Percentiles rank a stretch among this genome's conserved stretches.
Evolutionary conservation across 2,888 invertebrate genomes (phyloP).

Genomic region (Rhagophthalmus giganteus): DNA sequence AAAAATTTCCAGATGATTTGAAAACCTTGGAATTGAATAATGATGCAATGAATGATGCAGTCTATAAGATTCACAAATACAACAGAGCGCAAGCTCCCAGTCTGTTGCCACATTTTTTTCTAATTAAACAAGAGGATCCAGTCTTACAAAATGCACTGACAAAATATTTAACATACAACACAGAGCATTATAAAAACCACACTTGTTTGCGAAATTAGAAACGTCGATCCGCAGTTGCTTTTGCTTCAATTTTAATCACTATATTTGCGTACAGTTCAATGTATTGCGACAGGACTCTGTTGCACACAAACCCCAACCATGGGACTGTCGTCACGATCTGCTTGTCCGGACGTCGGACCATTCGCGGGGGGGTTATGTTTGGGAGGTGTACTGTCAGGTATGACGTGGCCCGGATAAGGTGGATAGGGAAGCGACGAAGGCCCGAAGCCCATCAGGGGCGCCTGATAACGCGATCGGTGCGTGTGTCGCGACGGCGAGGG

Average conservation of each 20-base stretch:
- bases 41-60: slow-evolving; percentile 19
- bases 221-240: slow-evolving; percentile 5
- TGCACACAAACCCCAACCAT: slow-evolving; percentile 90
- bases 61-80: slow-evolving; percentile 26
- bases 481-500: slow-evolving; percentile 61
- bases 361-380: slow-evolving; percentile 40
- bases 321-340: slow-evolving; percentile 71
- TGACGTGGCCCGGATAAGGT: slow-evolving; percentile 54
- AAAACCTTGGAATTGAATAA: slow-evolving; percentile 31
- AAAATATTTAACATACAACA: slow-evolving; percentile 28
- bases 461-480: slow-evolving; percentile 47
- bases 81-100: slow-evolving; percentile 39
- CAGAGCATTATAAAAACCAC: slow-evolving; percentile 27
- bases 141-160: slow-evolving; percentile 25
- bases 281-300: slow-evolving; percentile 92
- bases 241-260: slow-evolving; percentile 22
- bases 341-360: slow-evolving; percentile 47
- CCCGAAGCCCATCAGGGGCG: slow-evolving; percentile 55
- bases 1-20: slow-evolving; percentile 36
- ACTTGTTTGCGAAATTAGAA: slow-evolving; percentile 12
- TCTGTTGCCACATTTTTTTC: slow-evolving; percentile 33
- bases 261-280: slow-evolving; percentile 56
- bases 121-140: slow-evolving; percentile 11
- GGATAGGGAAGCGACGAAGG: slow-evolving; percentile 52
- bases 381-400: slow-evolving; percentile 44